Evolutionary conservation across 2,888 invertebrate genomes (phyloP).

Genomic region (Scaptomyza reducta): DNA sequence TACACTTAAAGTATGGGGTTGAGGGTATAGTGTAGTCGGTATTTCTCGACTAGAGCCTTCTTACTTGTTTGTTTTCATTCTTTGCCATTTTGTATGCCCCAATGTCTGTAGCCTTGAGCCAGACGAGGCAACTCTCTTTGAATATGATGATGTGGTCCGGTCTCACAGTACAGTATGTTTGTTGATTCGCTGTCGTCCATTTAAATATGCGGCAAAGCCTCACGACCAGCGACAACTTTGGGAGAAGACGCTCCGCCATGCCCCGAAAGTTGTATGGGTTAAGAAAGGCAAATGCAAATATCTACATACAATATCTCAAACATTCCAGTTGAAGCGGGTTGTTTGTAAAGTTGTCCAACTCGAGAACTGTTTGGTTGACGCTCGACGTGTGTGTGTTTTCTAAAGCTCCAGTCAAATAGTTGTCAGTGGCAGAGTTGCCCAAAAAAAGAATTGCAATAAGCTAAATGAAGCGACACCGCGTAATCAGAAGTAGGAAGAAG

Average conservation of each 20-base stretch:
- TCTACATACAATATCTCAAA: constrained; percentile 27
- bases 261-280: no score
- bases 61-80: not conserved
- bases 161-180: constrained; percentile 35
- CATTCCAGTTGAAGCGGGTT: constrained; percentile 42
- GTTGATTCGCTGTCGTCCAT: constrained; percentile 70
- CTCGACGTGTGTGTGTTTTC: constrained; percentile 36
- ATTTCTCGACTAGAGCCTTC: no score
- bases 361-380: constrained; percentile 7
- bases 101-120: constrained; percentile 66
- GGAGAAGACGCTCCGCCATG: constrained; percentile 13
- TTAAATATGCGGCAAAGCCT: constrained; percentile 73
- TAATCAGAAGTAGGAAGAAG: constrained; percentile 34
- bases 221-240: constrained; percentile 66
- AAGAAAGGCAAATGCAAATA: no score
- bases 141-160: constrained; percentile 52
- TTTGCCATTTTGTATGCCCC: constrained; percentile 10
- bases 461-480: constrained; percentile 70
- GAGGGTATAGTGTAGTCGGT: no score
- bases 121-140: constrained; percentile 47
- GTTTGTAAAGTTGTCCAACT: not conserved
- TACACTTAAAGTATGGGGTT: no score
- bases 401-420: constrained; percentile 64
- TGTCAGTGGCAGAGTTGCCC: constrained; percentile 39
- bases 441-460: constrained; percentile 12